Evolutionary conservation across 2,113 vertebrate genomes (phyloP).

Genomic region (Lophochroa leadbeateri): DNA sequence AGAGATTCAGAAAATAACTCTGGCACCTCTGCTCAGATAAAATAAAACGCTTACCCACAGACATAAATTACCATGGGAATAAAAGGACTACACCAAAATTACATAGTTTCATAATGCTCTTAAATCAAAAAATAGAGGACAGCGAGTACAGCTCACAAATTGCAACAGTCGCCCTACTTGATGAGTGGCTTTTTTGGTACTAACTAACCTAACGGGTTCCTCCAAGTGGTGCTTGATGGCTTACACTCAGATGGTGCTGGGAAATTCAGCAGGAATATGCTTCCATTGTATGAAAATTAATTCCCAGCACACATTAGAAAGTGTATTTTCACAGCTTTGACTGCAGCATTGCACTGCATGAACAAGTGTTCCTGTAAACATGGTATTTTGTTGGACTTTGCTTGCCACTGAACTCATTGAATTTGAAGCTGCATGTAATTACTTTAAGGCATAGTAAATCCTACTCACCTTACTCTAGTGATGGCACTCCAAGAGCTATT

Average conservation of each 20-base stretch:
- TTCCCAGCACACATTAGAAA: not conserved
- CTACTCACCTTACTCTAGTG: slow-evolving; percentile 1
- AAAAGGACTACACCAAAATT: slow-evolving; percentile 72
- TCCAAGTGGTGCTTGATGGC: not conserved
- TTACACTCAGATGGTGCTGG: not conserved
- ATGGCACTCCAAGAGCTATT: not conserved
- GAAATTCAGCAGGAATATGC: not conserved
- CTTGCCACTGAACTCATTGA: not conserved
- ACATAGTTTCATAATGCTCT: slow-evolving; percentile 72
- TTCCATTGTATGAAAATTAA: slow-evolving; percentile 1
- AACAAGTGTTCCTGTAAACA: not conserved
- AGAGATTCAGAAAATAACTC: slow-evolving; percentile 73
- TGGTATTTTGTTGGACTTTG: not conserved
- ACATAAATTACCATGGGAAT: slow-evolving; percentile 76
- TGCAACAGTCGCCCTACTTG: slow-evolving; percentile 14
- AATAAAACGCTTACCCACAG: slow-evolving; percentile 77
- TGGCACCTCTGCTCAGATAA: slow-evolving; percentile 73
- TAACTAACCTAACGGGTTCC: slow-evolving; percentile 46
- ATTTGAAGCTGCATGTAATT: slow-evolving; percentile 42
- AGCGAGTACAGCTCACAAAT: not conserved
- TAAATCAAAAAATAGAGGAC: slow-evolving; percentile 67
- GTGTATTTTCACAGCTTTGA: slow-evolving; percentile 23
- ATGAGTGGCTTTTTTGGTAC: slow-evolving; percentile 30
- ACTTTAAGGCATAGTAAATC: slow-evolving; percentile 36
- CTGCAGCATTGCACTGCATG: not conserved